Evolutionary conservation across 35 echinoderm and acorn worm genomes (phyloP).

Genomic region (Patiria miniata): DNA sequence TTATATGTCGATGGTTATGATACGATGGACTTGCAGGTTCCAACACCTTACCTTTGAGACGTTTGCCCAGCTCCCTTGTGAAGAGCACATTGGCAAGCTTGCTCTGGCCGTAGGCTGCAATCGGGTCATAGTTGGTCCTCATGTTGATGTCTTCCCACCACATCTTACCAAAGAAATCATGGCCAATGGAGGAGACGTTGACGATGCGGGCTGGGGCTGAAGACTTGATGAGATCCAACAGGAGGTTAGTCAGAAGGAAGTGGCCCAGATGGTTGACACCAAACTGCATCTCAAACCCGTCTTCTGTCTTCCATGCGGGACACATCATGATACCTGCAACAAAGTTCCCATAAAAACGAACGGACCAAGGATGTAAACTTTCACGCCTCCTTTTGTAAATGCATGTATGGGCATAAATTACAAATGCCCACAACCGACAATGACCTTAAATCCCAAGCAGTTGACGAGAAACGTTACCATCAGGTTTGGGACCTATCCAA

Average conservation of each 20-base stretch:
- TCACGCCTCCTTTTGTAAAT: no score
- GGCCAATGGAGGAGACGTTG: conserved; percentile 56
- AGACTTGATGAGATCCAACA: conserved; percentile 72
- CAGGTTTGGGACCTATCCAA: no score
- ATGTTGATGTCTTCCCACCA: conserved; percentile 43
- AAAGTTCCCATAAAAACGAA: no score
- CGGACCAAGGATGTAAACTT: no score
- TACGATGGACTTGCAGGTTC: no score
- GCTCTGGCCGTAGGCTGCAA: conserved; percentile 58
- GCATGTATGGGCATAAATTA: no score
- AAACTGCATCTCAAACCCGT: conserved; percentile 86
- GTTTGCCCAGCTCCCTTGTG: conserved; percentile 59
- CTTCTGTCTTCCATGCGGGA: conserved; percentile 61
- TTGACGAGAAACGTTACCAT: no score
- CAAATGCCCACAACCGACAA: no score
- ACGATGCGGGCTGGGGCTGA: conserved; percentile 72
- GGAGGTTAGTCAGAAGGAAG: conserved; percentile 75
- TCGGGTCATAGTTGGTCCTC: conserved; percentile 9
- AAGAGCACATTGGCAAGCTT: conserved; percentile 82
- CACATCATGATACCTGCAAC: conserved; percentile 47
- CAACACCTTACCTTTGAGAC: conserved; percentile 56
- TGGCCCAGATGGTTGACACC: conserved; percentile 80
- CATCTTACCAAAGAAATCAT: conserved; percentile 41
- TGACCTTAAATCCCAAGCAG: no score
- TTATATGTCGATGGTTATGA: no score